A percentile compares a stretch with the other conserved stretches of the same genome.
Conservation (phyloP, 2,888 invertebrate genomes). For the Ormyrus rosae region DNA sequence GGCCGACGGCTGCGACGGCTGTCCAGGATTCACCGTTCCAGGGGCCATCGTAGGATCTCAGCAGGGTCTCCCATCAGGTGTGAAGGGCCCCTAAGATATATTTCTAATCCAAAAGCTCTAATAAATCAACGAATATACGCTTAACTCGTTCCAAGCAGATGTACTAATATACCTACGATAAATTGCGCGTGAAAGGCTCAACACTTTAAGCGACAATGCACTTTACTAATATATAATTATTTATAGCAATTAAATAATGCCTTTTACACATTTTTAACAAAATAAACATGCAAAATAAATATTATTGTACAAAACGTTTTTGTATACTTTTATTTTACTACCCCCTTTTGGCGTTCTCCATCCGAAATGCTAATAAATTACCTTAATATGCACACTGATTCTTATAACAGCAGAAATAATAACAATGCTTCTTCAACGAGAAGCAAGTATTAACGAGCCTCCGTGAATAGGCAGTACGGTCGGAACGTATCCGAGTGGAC, state of each 20-base stretch:
- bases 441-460: slow-evolving; percentile 3
- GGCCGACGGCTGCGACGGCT: slow-evolving; percentile 83
- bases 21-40: slow-evolving; percentile 64
- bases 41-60: slow-evolving; percentile 52
- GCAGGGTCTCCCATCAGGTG: slow-evolving; percentile 34
- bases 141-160: slow-evolving; percentile 28
- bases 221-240: slow-evolving; percentile 48
- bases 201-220: slow-evolving; percentile 35
- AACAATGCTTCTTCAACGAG: neutral
- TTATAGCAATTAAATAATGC: slow-evolving; percentile 17
- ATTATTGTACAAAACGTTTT: slow-evolving; percentile 24
- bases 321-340: slow-evolving; percentile 35
- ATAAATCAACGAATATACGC: slow-evolving; percentile 34
- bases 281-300: slow-evolving; percentile 40
- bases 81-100: slow-evolving; percentile 26
- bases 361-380: slow-evolving; percentile 35
- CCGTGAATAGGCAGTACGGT: slow-evolving; percentile 27
- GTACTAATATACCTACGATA: slow-evolving; percentile 42
- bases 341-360: neutral
- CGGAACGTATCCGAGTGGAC: slow-evolving; percentile 53
- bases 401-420: too few species aligned
- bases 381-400: slow-evolving; percentile 1
- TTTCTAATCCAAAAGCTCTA: slow-evolving; percentile 12
- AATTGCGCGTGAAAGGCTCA: slow-evolving; percentile 1
- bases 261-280: slow-evolving; percentile 39